Conservation (phyloP, 1,140 invertebrate genomes). For the Rhyzopertha dominica region DNA sequence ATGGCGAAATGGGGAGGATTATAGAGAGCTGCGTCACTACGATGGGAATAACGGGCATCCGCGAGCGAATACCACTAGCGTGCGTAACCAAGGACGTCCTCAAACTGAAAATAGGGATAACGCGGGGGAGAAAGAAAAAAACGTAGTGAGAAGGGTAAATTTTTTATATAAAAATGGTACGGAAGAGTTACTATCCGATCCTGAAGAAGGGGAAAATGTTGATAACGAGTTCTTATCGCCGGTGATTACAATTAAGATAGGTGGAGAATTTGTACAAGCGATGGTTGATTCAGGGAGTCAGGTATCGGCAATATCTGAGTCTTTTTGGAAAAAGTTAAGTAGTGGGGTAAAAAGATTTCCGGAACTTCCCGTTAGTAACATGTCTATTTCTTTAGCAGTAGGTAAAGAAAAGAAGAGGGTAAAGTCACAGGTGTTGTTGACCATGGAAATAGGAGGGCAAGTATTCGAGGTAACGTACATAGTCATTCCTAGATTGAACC, state of each 20-base stretch:
- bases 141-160: too few relatives aligned
- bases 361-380: constrained; percentile 20
- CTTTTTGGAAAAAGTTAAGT: constrained; percentile 17
- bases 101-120: too few relatives aligned
- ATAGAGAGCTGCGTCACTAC: too few relatives aligned
- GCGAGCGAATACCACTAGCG: too few relatives aligned
- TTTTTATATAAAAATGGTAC: constrained; percentile 1
- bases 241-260: background rate
- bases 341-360: constrained; percentile 13
- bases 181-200: background rate
- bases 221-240: too few relatives aligned
- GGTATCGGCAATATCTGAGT: constrained; percentile 29
- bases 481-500: constrained; percentile 23
- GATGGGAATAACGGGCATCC: too few relatives aligned
- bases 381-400: constrained; percentile 21
- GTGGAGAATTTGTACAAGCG: background rate
- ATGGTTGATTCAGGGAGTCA: constrained; percentile 28
- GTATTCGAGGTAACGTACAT: constrained; percentile 14
- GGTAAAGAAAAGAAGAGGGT: constrained; percentile 24
- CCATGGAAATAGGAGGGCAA: background rate
- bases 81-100: too few relatives aligned
- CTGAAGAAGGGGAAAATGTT: background rate
- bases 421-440: constrained; percentile 16
- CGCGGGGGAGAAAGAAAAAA: too few relatives aligned
- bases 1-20: too few relatives aligned